Percentiles rank a stretch among this genome's conserved stretches.
phyloP scores from a whole-genome alignment of 1,140 invertebrate species.

The Oryctes rhinoceros region DNA sequence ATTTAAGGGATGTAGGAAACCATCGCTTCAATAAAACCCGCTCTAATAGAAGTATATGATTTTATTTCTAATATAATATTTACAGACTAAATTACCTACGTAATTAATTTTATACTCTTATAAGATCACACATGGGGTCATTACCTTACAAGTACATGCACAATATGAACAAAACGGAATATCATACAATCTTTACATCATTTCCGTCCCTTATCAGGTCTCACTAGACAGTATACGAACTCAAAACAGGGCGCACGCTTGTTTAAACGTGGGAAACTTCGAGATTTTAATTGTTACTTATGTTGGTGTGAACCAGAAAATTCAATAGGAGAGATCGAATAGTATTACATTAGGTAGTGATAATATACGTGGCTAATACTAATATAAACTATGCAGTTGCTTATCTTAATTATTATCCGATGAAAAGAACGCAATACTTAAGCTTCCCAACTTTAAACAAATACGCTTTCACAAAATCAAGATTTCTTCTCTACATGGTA shows the following conservation, averaged over 20 bases:
- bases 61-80: conserved; percentile 57
- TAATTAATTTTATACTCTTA: conserved; percentile 50
- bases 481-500: neutral
- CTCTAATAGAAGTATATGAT: conserved; percentile 52
- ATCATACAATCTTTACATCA: conserved; percentile 40
- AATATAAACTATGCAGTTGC: too few species aligned
- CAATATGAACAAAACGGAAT: conserved; percentile 48
- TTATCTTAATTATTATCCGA: too few species aligned
- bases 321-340: too few species aligned
- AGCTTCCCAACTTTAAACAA: conserved; percentile 24
- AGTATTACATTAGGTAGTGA: too few species aligned
- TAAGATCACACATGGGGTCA: conserved; percentile 55
- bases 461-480: conserved; percentile 6
- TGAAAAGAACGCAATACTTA: too few species aligned
- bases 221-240: neutral
- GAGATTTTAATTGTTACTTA: neutral
- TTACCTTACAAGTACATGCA: conserved; percentile 54
- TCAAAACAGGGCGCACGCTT: neutral
- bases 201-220: conserved; percentile 16
- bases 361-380: too few species aligned
- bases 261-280: conserved; percentile 8
- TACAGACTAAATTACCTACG: conserved; percentile 52
- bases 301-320: neutral
- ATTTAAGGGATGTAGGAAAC: neutral
- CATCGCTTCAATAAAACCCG: conserved; percentile 1